Evolutionary conservation across 1,140 invertebrate species (phyloP).

Genomic region (Drosophila repleta): DNA sequence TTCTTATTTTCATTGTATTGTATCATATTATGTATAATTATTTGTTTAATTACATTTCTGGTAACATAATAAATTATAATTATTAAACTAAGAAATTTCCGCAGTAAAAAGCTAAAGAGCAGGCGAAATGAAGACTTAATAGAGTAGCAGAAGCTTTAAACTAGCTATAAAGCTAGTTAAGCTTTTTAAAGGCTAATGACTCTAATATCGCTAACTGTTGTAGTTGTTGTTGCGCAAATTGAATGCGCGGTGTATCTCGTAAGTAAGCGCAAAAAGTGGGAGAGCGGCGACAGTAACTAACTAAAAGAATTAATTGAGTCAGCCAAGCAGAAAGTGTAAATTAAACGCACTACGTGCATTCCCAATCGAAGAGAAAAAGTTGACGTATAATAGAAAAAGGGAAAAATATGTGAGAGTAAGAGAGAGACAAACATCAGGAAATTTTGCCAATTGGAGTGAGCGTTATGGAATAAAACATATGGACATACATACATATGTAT

Average conservation of each 20-base stretch:
- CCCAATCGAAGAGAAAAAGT: slow-evolving; percentile 49
- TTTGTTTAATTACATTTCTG: too few species aligned
- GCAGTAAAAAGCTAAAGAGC: neutral
- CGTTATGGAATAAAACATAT: slow-evolving; percentile 43
- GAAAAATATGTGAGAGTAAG: slow-evolving; percentile 24
- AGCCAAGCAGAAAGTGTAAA: slow-evolving; percentile 79
- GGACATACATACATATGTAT: neutral
- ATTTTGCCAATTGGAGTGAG: slow-evolving; percentile 47
- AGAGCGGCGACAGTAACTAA: slow-evolving; percentile 43
- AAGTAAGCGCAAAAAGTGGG: slow-evolving; percentile 58
- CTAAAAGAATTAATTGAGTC: slow-evolving; percentile 77
- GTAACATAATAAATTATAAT: too few species aligned
- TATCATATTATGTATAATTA: too few species aligned
- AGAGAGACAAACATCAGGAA: slow-evolving; percentile 45
- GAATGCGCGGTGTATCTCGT: slow-evolving; percentile 40
- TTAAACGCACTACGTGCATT: slow-evolving; percentile 54
- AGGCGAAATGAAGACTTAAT: neutral
- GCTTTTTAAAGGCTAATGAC: slow-evolving; percentile 54
- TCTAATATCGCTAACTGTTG: slow-evolving; percentile 34
- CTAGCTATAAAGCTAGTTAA: slow-evolving; percentile 22
- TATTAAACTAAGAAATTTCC: too few species aligned
- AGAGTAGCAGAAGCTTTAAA: slow-evolving; percentile 40
- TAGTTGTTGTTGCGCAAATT: slow-evolving; percentile 33
- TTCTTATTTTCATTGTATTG: too few species aligned
- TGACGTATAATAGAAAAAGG: slow-evolving; percentile 38